These are phyloP conservation scores for Arnoldichthys spilopterus DNA, from an alignment of 2,797 vertebrate species.

Conservation along the genomic window DNA sequence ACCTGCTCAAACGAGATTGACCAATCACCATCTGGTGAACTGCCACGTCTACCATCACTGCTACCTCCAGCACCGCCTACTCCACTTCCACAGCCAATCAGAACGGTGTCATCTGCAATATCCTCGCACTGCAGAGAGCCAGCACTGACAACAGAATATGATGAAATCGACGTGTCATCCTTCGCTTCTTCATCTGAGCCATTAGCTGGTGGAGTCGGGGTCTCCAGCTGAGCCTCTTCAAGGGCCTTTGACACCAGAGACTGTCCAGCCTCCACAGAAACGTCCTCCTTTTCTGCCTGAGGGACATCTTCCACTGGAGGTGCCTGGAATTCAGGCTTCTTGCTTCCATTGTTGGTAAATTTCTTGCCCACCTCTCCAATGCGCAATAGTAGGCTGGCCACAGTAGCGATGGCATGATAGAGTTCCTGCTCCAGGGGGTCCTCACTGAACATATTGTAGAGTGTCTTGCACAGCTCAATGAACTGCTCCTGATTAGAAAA, in stretches of 20 bases:
- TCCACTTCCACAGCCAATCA: slow-evolving; percentile 77
- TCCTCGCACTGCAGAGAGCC: slow-evolving; percentile 92
- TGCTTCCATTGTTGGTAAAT: slow-evolving; percentile 81
- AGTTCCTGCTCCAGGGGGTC: slow-evolving; percentile 90
- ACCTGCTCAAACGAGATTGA: slow-evolving; percentile 97
- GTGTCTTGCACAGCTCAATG: slow-evolving; percentile 96
- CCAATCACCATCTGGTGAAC: slow-evolving; percentile 88
- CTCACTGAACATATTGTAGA: slow-evolving; percentile 98
- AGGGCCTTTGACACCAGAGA: slow-evolving; percentile 72
- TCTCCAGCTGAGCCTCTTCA: slow-evolving; percentile 80
- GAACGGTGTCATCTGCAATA: slow-evolving; percentile 87
- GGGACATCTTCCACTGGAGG: background rate
- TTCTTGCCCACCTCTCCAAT: slow-evolving; percentile 96
- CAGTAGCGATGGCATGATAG: slow-evolving; percentile 95
- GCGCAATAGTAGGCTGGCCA: slow-evolving; percentile 91
- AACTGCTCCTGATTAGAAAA: slow-evolving; percentile 88
- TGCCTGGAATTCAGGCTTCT: slow-evolving; percentile 53
- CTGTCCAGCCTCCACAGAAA: slow-evolving; percentile 67
- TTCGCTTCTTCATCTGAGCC: slow-evolving; percentile 87
- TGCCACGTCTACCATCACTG: slow-evolving; percentile 73
- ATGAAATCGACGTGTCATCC: slow-evolving; percentile 92
- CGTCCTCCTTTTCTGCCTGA: slow-evolving; percentile 57
- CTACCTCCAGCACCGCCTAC: slow-evolving; percentile 64
- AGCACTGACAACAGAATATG: slow-evolving; percentile 91
- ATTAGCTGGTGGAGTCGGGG: slow-evolving; percentile 58